Evolutionary conservation across 1,140 invertebrate genomes (phyloP).

Genomic region (Penaeus vannamei): DNA sequence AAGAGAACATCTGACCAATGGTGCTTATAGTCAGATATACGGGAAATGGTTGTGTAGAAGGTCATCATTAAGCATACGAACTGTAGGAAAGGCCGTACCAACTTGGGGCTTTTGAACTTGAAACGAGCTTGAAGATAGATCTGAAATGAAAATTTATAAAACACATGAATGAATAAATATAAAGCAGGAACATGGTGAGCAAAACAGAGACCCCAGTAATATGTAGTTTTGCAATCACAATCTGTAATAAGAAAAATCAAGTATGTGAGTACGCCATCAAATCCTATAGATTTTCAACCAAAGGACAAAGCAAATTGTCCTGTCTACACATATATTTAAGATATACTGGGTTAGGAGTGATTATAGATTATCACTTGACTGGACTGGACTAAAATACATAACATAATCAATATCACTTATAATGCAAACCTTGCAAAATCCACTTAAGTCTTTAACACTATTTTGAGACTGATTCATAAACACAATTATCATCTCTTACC

Average conservation of each 20-base stretch:
- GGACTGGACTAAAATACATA: too few relatives aligned
- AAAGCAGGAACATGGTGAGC: neutral
- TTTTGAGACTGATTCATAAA: neutral
- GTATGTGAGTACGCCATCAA: neutral
- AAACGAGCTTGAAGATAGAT: constrained; percentile 74
- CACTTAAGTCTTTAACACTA: too few relatives aligned
- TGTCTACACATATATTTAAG: too few relatives aligned
- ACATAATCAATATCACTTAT: too few relatives aligned
- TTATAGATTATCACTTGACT: too few relatives aligned
- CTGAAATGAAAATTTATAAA: constrained; percentile 70
- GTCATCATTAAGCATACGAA: constrained; percentile 71
- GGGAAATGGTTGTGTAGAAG: constrained; percentile 71
- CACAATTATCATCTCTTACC: constrained; percentile 68
- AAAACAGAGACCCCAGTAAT: neutral
- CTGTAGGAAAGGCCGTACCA: constrained; percentile 73
- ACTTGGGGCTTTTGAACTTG: constrained; percentile 61
- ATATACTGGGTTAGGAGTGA: too few relatives aligned
- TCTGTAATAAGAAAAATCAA: neutral
- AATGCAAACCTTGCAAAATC: too few relatives aligned
- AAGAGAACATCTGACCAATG: constrained; percentile 78
- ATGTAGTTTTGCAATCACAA: neutral
- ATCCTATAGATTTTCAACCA: too few relatives aligned
- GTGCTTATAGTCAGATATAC: constrained; percentile 78
- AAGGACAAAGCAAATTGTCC: too few relatives aligned
- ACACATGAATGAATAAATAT: neutral